These are phyloP conservation scores for Riptortus pedestris DNA, from an alignment of 1,140 invertebrate genomes.

Conservation along the genomic window DNA sequence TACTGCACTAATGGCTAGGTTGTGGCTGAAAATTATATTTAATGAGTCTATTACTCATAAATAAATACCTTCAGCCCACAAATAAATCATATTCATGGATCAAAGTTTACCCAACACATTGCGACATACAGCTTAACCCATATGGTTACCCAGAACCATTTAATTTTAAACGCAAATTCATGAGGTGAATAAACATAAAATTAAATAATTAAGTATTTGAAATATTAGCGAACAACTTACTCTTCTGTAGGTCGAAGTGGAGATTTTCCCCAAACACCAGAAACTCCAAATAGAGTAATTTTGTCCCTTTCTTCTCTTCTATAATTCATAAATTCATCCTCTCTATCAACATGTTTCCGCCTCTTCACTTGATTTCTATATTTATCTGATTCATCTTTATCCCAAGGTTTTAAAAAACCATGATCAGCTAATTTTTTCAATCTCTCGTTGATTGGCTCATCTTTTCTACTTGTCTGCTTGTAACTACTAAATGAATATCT, in stretches of 20 bases:
- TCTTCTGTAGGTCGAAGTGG: conserved; percentile 46
- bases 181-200: no score
- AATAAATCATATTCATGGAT: no score
- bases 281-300: conserved; percentile 55
- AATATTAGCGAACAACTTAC: conserved; percentile 45
- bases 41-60: no score
- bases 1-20: no score
- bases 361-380: conserved; percentile 11
- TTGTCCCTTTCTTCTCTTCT: conserved; percentile 57
- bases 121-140: no score
- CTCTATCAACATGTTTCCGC: conserved; percentile 10
- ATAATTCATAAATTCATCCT: conserved; percentile 32
- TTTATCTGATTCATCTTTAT: neutral
- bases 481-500: neutral
- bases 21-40: no score
- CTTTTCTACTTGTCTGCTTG: neutral
- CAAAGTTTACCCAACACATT: no score
- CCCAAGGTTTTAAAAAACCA: neutral
- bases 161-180: no score
- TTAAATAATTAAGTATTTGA: no score
- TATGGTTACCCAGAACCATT: no score
- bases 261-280: conserved; percentile 60
- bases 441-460: neutral
- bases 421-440: neutral
- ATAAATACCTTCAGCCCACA: no score